Evolutionary conservation across 1,140 invertebrate genomes (phyloP).

Genomic region (Bemisia tabaci): DNA sequence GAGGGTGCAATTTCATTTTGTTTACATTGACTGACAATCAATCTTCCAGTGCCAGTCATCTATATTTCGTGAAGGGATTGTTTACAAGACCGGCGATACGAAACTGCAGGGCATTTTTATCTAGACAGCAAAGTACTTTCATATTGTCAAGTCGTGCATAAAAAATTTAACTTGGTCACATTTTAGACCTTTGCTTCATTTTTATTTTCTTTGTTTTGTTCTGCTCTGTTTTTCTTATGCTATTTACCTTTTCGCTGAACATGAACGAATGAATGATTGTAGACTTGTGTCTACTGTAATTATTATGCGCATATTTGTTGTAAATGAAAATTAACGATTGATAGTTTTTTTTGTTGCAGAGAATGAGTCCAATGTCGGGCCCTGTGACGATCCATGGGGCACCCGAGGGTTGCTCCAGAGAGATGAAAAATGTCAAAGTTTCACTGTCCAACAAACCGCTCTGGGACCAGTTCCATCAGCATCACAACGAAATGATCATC

Average conservation of each 20-base stretch:
- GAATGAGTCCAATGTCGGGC: background rate
- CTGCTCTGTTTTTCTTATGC: background rate
- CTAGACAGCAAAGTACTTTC: too few species aligned
- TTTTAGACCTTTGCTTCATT: too few species aligned
- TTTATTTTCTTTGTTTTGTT: too few species aligned
- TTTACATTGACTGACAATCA: too few species aligned
- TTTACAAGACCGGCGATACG: too few species aligned
- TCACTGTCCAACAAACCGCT: conserved; percentile 40
- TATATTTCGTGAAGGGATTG: too few species aligned
- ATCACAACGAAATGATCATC: conserved; percentile 95
- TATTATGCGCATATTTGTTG: background rate
- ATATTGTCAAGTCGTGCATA: too few species aligned
- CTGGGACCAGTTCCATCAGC: conserved; percentile 85
- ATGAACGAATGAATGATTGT: background rate
- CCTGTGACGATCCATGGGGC: background rate
- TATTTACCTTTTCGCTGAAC: background rate
- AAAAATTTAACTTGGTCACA: too few species aligned
- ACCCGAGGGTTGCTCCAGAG: background rate
- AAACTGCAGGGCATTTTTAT: too few species aligned
- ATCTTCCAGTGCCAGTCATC: too few species aligned
- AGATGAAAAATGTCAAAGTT: background rate
- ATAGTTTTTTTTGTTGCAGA: background rate
- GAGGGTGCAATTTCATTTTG: too few species aligned
- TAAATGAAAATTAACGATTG: background rate
- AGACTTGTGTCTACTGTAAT: background rate